These are phyloP conservation scores for Andricus grossulariae DNA, from an alignment of 1,140 invertebrate genomes.

Conservation along the genomic window DNA sequence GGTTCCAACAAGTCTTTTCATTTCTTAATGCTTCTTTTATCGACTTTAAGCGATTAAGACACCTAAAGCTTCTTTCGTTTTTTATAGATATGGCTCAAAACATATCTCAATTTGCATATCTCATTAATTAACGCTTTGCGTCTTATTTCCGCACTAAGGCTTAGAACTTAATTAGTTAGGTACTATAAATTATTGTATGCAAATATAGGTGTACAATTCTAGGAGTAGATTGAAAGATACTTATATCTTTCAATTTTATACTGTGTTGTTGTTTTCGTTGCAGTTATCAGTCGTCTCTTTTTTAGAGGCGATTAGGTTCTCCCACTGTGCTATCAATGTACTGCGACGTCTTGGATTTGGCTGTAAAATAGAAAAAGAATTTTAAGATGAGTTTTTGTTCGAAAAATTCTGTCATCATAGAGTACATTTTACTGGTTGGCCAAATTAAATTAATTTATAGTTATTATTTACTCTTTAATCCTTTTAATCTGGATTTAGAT, in stretches of 20 bases:
- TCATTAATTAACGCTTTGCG: neutral
- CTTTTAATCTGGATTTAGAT: no score
- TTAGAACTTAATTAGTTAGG: neutral
- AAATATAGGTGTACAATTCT: conserved; percentile 32
- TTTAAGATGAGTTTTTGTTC: neutral
- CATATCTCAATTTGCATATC: neutral
- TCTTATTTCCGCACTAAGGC: neutral
- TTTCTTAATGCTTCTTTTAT: conserved; percentile 5
- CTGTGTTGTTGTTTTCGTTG: conserved; percentile 60
- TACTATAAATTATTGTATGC: conserved; percentile 12
- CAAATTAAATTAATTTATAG: no score
- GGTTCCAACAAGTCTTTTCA: conserved; percentile 19
- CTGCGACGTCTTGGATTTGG: conserved; percentile 70
- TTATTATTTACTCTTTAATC: no score
- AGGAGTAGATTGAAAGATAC: neutral
- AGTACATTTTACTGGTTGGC: no score
- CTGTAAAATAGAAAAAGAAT: conserved; percentile 50
- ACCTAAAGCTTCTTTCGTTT: neutral
- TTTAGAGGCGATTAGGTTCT: conserved; percentile 72
- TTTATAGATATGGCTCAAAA: neutral
- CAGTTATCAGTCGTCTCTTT: conserved; percentile 67
- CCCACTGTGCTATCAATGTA: conserved; percentile 77
- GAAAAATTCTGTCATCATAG: neutral
- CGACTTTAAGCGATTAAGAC: conserved; percentile 9
- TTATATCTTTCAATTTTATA: conserved; percentile 44